phyloP scores from a whole-genome alignment of 2,888 invertebrate genomes.

The Acleris sparsana region DNA sequence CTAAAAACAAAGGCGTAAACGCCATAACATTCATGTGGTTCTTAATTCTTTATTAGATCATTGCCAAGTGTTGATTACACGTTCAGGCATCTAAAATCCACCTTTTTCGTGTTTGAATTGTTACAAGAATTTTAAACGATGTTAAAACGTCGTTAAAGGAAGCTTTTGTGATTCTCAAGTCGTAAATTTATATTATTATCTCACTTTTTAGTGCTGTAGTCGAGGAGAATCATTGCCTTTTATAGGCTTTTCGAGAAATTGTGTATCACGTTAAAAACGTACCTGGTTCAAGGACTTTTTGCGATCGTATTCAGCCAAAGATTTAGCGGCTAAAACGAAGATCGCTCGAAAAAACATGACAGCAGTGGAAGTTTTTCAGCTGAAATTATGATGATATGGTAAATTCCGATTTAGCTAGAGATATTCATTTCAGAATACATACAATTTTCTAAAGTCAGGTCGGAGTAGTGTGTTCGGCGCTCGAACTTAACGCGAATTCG shows the following conservation, averaged over 20 bases:
- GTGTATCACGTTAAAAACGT: not conserved
- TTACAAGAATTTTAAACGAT: slow-evolving; percentile 10
- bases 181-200: slow-evolving; percentile 14
- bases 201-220: slow-evolving; percentile 14
- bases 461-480: too few relatives aligned
- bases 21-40: not conserved
- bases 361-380: too few relatives aligned
- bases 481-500: too few relatives aligned
- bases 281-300: not conserved
- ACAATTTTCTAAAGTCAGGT: too few relatives aligned
- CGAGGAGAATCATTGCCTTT: slow-evolving; percentile 16
- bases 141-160: slow-evolving; percentile 5
- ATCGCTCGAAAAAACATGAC: too few relatives aligned
- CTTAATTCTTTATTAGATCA: slow-evolving; percentile 1
- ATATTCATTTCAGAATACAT: too few relatives aligned
- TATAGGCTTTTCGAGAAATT: not conserved
- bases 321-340: too few relatives aligned
- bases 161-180: slow-evolving; percentile 13
- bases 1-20: too few relatives aligned
- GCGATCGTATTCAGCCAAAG: too few relatives aligned
- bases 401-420: too few relatives aligned
- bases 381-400: too few relatives aligned
- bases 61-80: slow-evolving; percentile 7
- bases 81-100: slow-evolving; percentile 7
- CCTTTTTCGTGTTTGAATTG: slow-evolving; percentile 19